Conservation (phyloP, 2,113 vertebrate genomes). For the Campylorhamphus procurvoides region DNA sequence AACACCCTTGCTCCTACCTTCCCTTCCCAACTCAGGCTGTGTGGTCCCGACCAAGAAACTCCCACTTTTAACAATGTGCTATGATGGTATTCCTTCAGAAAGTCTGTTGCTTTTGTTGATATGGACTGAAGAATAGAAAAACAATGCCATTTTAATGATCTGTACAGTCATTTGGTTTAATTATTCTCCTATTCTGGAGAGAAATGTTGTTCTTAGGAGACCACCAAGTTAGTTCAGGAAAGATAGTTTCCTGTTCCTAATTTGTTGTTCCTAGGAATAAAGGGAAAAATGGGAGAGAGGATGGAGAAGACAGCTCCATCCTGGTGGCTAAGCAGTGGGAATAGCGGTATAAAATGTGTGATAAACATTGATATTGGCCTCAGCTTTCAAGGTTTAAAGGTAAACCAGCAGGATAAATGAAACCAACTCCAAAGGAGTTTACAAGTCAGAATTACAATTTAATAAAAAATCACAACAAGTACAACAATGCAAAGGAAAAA, state of each 20-base stretch:
- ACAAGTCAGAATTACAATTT: too few relatives aligned
- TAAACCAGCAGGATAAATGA: too few relatives aligned
- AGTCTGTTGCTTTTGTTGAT: not conserved
- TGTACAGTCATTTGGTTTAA: not conserved
- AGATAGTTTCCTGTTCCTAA: not conserved
- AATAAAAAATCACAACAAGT: too few relatives aligned
- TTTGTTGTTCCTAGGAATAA: not conserved
- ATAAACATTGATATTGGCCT: not conserved
- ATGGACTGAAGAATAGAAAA: not conserved
- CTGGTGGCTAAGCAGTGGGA: not conserved
- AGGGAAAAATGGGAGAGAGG: not conserved
- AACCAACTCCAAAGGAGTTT: too few relatives aligned
- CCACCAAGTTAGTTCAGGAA: not conserved
- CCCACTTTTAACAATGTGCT: rapidly evolving
- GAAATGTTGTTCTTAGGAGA: not conserved
- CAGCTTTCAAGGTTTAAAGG: not conserved
- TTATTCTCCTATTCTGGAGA: not conserved
- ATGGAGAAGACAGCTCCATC: not conserved
- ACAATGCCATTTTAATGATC: not conserved
- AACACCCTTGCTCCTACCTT: not conserved
- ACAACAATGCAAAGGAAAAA: too few relatives aligned
- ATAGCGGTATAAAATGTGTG: not conserved
- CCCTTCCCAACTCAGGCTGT: not conserved
- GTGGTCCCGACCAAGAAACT: rapidly evolving
- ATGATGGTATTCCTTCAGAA: not conserved